A percentile compares a stretch with the other conserved stretches of the same genome.
phyloP scores from a whole-genome alignment of 2,888 invertebrate genomes.

The Chorisops tibialis region DNA sequence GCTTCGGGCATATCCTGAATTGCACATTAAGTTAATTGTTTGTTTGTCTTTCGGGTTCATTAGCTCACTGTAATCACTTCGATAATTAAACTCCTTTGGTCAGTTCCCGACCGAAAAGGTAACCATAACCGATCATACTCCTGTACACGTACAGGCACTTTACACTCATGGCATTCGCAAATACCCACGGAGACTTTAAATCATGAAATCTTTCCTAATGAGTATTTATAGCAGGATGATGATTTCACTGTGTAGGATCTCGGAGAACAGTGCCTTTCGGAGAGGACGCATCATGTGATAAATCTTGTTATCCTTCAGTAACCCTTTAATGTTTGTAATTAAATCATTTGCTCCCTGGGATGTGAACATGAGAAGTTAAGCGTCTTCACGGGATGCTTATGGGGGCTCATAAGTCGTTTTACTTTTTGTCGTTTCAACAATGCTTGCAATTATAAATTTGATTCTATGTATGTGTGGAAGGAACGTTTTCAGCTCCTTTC shows the following conservation, averaged over 20 bases:
- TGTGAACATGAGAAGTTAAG: constrained; percentile 20
- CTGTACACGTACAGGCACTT: too few species aligned
- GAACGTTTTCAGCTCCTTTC: too few species aligned
- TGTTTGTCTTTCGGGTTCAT: constrained; percentile 33
- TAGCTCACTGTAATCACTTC: constrained; percentile 32
- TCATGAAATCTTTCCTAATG: constrained; percentile 21
- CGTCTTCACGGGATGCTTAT: constrained; percentile 6
- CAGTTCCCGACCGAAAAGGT: constrained; percentile 20
- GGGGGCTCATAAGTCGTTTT: background rate
- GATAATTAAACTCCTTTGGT: constrained; percentile 30
- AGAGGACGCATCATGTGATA: constrained; percentile 22
- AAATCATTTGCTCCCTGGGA: constrained; percentile 30
- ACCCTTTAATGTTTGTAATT: constrained; percentile 31
- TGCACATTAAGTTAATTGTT: constrained; percentile 27
- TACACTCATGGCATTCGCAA: too few species aligned
- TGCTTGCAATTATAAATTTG: too few species aligned
- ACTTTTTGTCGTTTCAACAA: too few species aligned
- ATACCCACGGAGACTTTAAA: constrained; percentile 9
- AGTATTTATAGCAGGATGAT: constrained; percentile 25
- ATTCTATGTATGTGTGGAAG: too few species aligned
- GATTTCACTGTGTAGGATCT: background rate
- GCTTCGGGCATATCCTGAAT: background rate
- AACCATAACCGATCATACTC: constrained; percentile 6
- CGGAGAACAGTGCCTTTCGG: background rate
- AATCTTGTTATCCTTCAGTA: constrained; percentile 31